These are phyloP conservation scores for Zaprionus obscuricornis DNA, from an alignment of 2,888 invertebrate genomes.

Conservation along the genomic window DNA sequence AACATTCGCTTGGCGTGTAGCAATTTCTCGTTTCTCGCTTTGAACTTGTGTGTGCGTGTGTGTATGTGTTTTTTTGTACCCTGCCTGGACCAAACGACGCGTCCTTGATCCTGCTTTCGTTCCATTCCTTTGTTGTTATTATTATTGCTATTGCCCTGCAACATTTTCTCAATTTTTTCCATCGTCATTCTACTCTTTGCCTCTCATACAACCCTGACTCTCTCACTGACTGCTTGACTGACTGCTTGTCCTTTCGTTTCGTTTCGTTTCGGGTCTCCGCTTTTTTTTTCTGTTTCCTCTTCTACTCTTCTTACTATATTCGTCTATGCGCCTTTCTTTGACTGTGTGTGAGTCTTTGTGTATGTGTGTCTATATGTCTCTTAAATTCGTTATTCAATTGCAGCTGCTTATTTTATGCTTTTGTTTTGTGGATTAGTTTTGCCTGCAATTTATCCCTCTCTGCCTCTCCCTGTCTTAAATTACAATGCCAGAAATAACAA, in stretches of 20 bases:
- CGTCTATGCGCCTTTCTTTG: conserved; percentile 54
- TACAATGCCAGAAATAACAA: conserved; percentile 19
- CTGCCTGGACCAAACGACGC: conserved; percentile 4
- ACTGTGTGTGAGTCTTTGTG: conserved; percentile 12
- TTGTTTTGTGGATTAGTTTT: conserved; percentile 42
- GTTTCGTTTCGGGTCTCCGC: conserved; percentile 35
- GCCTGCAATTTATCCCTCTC: conserved; percentile 15
- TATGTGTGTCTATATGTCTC: conserved; percentile 28
- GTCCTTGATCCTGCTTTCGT: conserved; percentile 80
- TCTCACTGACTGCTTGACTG: conserved; percentile 8
- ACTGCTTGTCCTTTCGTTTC: conserved; percentile 2
- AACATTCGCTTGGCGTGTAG: conserved; percentile 53
- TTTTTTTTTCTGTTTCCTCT: conserved; percentile 48
- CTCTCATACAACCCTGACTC: conserved; percentile 36
- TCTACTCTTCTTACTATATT: conserved; percentile 35
- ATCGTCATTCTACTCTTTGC: conserved; percentile 27
- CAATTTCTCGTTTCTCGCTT: conserved; percentile 56
- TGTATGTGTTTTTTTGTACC: conserved; percentile 1
- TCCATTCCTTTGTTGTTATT: conserved; percentile 38
- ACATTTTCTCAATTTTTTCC: conserved; percentile 49
- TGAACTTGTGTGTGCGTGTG: conserved; percentile 31
- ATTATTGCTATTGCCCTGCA: conserved; percentile 27
- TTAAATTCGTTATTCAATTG: conserved; percentile 72
- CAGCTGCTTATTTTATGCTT: conserved; percentile 79
- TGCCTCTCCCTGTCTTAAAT: conserved; percentile 10